A percentile compares a stretch with the other conserved stretches of the same genome.
Conservation (phyloP, 1,140 invertebrate species). For the Cryptotermes secundus region DNA sequence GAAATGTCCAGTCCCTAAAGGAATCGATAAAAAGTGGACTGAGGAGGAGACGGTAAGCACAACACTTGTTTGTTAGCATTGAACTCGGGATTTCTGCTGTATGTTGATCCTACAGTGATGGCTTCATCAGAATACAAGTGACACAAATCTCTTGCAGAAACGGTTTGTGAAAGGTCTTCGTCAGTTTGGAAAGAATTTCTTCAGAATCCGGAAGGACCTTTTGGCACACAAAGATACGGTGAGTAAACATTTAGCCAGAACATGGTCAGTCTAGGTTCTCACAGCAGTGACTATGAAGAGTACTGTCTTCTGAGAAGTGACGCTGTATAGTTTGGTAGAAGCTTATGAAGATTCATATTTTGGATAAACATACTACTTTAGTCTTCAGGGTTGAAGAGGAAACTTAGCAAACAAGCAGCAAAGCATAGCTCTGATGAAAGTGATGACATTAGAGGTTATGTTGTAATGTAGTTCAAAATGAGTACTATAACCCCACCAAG, state of each 20-base stretch:
- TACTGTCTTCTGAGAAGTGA: too few relatives aligned
- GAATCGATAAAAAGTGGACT: slow-evolving; percentile 96
- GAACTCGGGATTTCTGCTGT: not conserved
- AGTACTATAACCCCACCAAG: too few relatives aligned
- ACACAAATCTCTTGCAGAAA: slow-evolving; percentile 59
- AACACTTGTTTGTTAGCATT: not conserved
- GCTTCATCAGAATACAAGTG: not conserved
- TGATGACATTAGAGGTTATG: too few relatives aligned
- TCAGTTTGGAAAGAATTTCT: slow-evolving; percentile 99
- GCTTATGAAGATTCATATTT: too few relatives aligned
- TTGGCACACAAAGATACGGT: slow-evolving; percentile 94
- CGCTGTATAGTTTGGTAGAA: too few relatives aligned
- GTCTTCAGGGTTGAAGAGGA: too few relatives aligned
- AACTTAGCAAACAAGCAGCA: too few relatives aligned
- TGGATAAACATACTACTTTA: too few relatives aligned
- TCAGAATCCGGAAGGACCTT: slow-evolving; percentile 94
- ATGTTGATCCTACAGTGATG: not conserved
- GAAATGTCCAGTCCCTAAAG: slow-evolving; percentile 94
- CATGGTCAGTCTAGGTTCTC: slow-evolving; percentile 49
- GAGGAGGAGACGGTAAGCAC: slow-evolving; percentile 87
- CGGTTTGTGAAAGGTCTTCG: slow-evolving; percentile 96
- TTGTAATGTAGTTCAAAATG: too few relatives aligned
- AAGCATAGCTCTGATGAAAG: too few relatives aligned
- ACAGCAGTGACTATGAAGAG: too few relatives aligned
- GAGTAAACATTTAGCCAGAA: slow-evolving; percentile 45